Conservation (phyloP, 1,140 invertebrate species). For the Scaptodrosophila lebanonensis region DNA sequence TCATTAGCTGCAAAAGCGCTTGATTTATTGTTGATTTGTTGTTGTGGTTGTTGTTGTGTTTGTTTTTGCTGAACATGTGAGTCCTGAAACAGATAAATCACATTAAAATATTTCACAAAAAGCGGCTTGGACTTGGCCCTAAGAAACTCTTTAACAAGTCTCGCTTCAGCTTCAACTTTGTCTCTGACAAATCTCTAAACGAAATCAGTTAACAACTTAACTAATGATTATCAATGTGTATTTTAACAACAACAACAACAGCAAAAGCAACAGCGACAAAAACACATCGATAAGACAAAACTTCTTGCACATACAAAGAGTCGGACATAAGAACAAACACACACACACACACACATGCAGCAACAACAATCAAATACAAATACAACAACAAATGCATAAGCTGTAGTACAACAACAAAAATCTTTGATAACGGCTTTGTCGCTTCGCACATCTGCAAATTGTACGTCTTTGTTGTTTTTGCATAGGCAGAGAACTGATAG, state of each 20-base stretch:
- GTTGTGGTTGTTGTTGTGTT: constrained; percentile 12
- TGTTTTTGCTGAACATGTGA: constrained; percentile 28
- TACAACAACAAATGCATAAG: not conserved
- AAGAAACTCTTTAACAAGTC: constrained; percentile 17
- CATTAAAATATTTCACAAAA: constrained; percentile 66
- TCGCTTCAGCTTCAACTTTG: not conserved
- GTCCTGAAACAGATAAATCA: constrained; percentile 53
- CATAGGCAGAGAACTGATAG: not conserved
- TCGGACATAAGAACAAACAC: constrained; percentile 9
- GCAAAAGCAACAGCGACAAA: constrained; percentile 8
- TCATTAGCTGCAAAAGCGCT: constrained; percentile 61
- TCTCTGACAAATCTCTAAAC: constrained; percentile 66
- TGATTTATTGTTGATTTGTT: constrained; percentile 53
- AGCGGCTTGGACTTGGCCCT: too few species aligned
- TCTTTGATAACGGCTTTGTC: constrained; percentile 62
- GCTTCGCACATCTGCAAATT: constrained; percentile 51
- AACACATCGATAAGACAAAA: constrained; percentile 33
- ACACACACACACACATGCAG: constrained; percentile 13
- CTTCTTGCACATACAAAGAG: constrained; percentile 12
- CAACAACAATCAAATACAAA: constrained; percentile 18
- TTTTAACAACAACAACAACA: constrained; percentile 39
- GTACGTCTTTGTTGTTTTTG: constrained; percentile 17
- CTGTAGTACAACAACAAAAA: constrained; percentile 32
- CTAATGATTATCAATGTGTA: constrained; percentile 71
- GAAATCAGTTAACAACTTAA: constrained; percentile 73